phyloP scores from a whole-genome alignment of 1,140 invertebrate genomes.

The Leptinotarsa defecta region DNA sequence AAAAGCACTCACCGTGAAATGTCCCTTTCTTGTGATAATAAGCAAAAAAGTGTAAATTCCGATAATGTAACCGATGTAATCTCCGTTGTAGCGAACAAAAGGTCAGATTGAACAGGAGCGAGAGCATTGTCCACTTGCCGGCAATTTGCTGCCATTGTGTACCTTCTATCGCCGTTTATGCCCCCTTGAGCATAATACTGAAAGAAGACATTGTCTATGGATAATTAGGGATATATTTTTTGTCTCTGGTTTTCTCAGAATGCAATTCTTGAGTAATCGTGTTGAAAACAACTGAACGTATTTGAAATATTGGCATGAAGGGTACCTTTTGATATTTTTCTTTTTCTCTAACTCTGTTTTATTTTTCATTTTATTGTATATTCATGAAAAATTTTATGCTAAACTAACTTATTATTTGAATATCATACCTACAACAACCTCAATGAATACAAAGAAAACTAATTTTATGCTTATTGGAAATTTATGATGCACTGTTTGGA shows the following conservation, averaged over 20 bases:
- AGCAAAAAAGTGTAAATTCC: conserved; percentile 6
- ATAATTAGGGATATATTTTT: background rate
- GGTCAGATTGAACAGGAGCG: conserved; percentile 4
- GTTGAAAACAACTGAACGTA: too few relatives aligned
- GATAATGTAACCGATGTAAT: conserved; percentile 4
- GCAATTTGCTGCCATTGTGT: conserved; percentile 7
- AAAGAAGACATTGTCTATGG: conserved; percentile 2
- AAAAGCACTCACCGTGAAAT: conserved; percentile 6
- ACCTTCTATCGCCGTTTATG: background rate
- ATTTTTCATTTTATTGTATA: too few relatives aligned
- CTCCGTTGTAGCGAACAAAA: conserved; percentile 2
- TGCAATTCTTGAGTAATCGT: background rate
- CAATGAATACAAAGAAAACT: too few relatives aligned
- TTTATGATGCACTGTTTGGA: too few relatives aligned
- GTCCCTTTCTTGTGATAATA: conserved; percentile 3
- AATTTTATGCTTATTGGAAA: too few relatives aligned
- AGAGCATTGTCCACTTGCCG: conserved; percentile 1
- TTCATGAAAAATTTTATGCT: too few relatives aligned
- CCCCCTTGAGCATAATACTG: background rate
- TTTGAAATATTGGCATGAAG: too few relatives aligned
- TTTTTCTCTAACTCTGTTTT: too few relatives aligned
- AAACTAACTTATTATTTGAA: too few relatives aligned
- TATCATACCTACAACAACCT: too few relatives aligned
- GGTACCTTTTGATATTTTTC: too few relatives aligned
- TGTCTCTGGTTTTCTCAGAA: background rate